These are phyloP conservation scores for Coregonus sp. DNA, from an alignment of 2,797 vertebrate genomes.

Conservation along the genomic window DNA sequence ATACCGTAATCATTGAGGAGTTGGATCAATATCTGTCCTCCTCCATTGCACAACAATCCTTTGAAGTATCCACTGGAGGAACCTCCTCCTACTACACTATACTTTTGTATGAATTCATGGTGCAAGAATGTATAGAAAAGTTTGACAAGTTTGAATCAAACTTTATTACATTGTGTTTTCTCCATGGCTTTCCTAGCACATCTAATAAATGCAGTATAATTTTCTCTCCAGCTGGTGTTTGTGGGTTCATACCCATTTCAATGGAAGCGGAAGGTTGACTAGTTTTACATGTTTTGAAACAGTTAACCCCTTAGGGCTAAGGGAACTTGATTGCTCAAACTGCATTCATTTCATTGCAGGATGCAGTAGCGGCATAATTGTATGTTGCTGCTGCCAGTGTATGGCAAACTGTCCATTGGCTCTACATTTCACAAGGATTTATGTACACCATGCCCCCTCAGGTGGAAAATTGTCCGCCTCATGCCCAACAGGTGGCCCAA, in stretches of 20 bases:
- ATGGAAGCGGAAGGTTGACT: constrained; percentile 34
- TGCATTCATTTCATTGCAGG: constrained; percentile 43
- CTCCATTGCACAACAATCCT: constrained; percentile 66
- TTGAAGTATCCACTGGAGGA: constrained; percentile 64
- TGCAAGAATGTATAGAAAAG: constrained; percentile 33
- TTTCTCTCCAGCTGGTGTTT: constrained; percentile 38
- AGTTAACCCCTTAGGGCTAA: constrained; percentile 29
- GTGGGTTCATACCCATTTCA: constrained; percentile 20
- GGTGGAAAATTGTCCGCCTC: constrained; percentile 74
- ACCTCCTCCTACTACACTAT: constrained; percentile 33
- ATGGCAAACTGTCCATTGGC: constrained; percentile 57
- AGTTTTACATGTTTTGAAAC: constrained; percentile 4
- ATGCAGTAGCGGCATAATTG: constrained; percentile 67
- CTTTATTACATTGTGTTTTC: constrained; percentile 43
- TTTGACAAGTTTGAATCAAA: constrained; percentile 36
- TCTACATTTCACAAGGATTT: constrained; percentile 69
- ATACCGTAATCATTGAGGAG: constrained; percentile 69
- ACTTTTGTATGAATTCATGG: constrained; percentile 24
- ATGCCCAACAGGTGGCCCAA: constrained; percentile 71
- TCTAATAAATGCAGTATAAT: constrained; percentile 43
- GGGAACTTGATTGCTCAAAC: constrained; percentile 49
- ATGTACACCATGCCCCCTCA: constrained; percentile 64
- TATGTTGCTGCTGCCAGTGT: constrained; percentile 65
- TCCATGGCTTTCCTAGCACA: constrained; percentile 29
- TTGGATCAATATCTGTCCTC: constrained; percentile 73